Evolutionary conservation across 2,888 invertebrate species (phyloP), one percentile per base, ranked within the genome.

Genomic region (Coremacera marginata): DNA sequence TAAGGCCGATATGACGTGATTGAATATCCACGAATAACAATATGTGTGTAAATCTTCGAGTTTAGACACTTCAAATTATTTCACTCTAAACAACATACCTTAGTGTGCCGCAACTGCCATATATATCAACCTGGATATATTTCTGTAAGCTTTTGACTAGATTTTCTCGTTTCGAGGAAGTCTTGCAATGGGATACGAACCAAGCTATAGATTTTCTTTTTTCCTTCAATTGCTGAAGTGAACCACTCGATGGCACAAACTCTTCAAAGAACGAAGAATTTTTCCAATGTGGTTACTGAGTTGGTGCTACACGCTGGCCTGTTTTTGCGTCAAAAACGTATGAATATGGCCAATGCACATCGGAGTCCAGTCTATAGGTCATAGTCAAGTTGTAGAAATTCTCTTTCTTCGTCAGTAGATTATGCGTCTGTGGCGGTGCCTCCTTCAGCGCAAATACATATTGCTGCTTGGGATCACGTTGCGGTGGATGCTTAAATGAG

Each of bases 91-190:
- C 11, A 44, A 71, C 74, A 84, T 77, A 90, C 81, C 80, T 85
- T 3, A 86, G 79, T 0, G 81, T 80, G 0, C 93, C 93, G 84
- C 94, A 94, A 0, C 82, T 83, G 11, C 93, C 94, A 82, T 90
- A 93, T 51, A 93, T 90, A 84, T 93, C 93, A 8, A 94, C 90
- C 1, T 88, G 80, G 11, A 94, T 90, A 84, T 91, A 88, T 76
- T 90, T 90, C 63, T 90, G 88, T 57, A 95, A 85, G 77, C 91
- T 91, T 75, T 85, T 73, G 7, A 89, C 90, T 73, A 91, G 86
- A 3, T 84, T 65, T 74, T 90, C 89, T 25, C 92, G 88, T 25
- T 85, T 82, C 74, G 91, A 91, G 4, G 84, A 77, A 0, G 90
- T 88, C 1, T 84, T 9, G 79, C 92, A 92, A 80, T 91, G 90